Evolutionary conservation across 2,797 vertebrate genomes (phyloP).

Genomic region (Gymnoscopelus microlampas): DNA sequence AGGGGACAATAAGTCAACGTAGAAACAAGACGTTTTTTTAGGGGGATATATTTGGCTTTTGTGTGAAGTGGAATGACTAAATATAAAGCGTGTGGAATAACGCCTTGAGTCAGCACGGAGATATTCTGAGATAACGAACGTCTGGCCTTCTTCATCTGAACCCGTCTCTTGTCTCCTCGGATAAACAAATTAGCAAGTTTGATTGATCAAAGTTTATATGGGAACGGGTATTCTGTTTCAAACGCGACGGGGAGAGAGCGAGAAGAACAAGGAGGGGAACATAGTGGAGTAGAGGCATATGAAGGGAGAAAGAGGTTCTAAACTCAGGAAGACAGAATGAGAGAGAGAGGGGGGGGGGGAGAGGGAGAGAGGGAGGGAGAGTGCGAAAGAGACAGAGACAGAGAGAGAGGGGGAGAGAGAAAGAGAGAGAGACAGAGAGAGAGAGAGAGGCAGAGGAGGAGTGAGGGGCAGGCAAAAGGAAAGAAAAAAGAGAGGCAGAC

Average conservation of each 20-base stretch:
- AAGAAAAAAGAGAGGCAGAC: slow-evolving; percentile 28
- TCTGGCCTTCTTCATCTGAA: slow-evolving; percentile 75
- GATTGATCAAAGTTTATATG: slow-evolving; percentile 81
- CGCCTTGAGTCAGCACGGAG: slow-evolving; percentile 65
- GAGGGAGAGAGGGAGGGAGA: background rate
- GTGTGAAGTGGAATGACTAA: slow-evolving; percentile 54
- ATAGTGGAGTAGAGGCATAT: background rate
- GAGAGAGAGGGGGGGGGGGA: background rate
- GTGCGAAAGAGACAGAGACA: background rate
- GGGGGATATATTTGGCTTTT: slow-evolving; percentile 65
- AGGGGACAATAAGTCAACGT: slow-evolving; percentile 62
- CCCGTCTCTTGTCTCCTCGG: slow-evolving; percentile 70
- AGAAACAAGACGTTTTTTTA: slow-evolving; percentile 52
- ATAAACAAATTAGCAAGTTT: slow-evolving; percentile 79
- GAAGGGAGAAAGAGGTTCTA: slow-evolving; percentile 1
- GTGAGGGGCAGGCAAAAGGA: slow-evolving; percentile 26
- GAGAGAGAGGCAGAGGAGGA: slow-evolving; percentile 17
- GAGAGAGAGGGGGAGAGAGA: slow-evolving; percentile 17
- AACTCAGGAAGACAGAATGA: background rate
- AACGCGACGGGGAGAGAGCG: slow-evolving; percentile 39
- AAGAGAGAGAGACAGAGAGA: slow-evolving; percentile 12
- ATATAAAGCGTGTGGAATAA: slow-evolving; percentile 63
- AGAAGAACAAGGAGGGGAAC: slow-evolving; percentile 13
- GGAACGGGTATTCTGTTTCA: slow-evolving; percentile 75
- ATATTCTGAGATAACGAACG: slow-evolving; percentile 70